Base-by-base conservation (phyloP, 2,113 vertebrate genomes). In the Donacobius atricapilla region DNA sequence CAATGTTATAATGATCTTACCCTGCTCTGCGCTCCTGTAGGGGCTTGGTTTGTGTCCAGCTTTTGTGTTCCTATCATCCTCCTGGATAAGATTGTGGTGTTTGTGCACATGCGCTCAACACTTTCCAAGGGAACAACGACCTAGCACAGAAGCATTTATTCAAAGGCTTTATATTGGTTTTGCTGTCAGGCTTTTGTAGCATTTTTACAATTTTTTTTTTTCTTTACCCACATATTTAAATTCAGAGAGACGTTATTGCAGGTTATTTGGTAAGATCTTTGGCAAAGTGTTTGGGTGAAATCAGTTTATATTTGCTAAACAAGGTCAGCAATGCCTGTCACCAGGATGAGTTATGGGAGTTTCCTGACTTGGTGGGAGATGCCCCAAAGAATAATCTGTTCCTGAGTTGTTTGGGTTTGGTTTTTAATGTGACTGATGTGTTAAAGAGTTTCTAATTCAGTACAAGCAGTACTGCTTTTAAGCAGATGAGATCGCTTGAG, bases 51-150 rank as follows among this genome's bases (percentile, higher is more conserved):
- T 72, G 33, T 21, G 17, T 9, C 63, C 50, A 45, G 44, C 28
- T 85, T 91, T 82, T 80, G 44, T 39, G 40, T 7, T 72, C 19
- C 1, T 47, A 3, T 27, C 15, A 15, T 40, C 30, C 25, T 68
- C 7, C 44, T 37, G 48, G 30, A 31, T 39, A 47, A 64, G 33
- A 28, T 0, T 39, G 25, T 0, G 5, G 17, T 39, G n/a, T n/a
- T 71, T 68, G 6, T 17, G 24, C 2, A 20, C 1, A 0, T 0
- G 13, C 24, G 9, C 44, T 68, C 47, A 44, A 50, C 2, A 4
- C 31, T 60, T 83, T 69, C n/a, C 31, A 15, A 45, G 14, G 50
- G 47, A 20, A 31, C 61, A 79, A 79, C 64, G 53, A 16, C 28
- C 35, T 56, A 79, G 28, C 30, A 51, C 16, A 71, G 57, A 56